Evolutionary conservation across 92 coral and sea anemone genomes (phyloP).

Genomic region (Phenganax subtilis): DNA sequence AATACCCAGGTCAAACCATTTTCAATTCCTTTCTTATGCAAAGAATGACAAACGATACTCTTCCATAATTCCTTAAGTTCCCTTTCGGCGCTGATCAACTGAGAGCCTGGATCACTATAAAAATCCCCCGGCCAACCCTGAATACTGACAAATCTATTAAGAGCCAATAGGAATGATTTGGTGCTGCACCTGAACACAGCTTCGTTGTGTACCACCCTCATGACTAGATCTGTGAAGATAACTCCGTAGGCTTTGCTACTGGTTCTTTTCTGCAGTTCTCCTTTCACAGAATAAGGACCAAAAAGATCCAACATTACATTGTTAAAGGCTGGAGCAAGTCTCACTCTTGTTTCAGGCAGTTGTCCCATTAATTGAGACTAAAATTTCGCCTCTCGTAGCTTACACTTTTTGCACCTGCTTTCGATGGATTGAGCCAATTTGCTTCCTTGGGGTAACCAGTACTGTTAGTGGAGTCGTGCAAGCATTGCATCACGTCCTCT

Average conservation of each 20-base stretch:
- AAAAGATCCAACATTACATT: too few relatives aligned
- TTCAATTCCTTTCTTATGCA: slow-evolving; percentile 44
- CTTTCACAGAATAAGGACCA: slow-evolving; percentile 19
- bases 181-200: slow-evolving; percentile 57
- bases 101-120: slow-evolving; percentile 66
- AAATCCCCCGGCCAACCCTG: slow-evolving; percentile 55
- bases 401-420: slow-evolving; percentile 50
- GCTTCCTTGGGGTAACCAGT: slow-evolving; percentile 59
- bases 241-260: slow-evolving; percentile 61
- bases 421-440: slow-evolving; percentile 55
- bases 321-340: slow-evolving; percentile 49
- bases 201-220: slow-evolving; percentile 60
- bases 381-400: slow-evolving; percentile 33
- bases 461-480: slow-evolving; percentile 41
- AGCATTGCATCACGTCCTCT: slow-evolving; percentile 57
- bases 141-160: slow-evolving; percentile 39
- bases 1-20: slow-evolving; percentile 60
- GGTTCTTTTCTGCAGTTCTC: slow-evolving; percentile 52
- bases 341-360: slow-evolving; percentile 51
- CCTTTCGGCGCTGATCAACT: slow-evolving; percentile 49
- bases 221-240: slow-evolving; percentile 48
- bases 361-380: slow-evolving; percentile 47
- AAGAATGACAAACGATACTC: background rate
- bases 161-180: slow-evolving; percentile 47
- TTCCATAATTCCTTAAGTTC: background rate